Percentiles rank a stretch among this genome's conserved stretches.
Conservation (phyloP, 2,888 invertebrate species). For the Rhagonycha lutea region DNA sequence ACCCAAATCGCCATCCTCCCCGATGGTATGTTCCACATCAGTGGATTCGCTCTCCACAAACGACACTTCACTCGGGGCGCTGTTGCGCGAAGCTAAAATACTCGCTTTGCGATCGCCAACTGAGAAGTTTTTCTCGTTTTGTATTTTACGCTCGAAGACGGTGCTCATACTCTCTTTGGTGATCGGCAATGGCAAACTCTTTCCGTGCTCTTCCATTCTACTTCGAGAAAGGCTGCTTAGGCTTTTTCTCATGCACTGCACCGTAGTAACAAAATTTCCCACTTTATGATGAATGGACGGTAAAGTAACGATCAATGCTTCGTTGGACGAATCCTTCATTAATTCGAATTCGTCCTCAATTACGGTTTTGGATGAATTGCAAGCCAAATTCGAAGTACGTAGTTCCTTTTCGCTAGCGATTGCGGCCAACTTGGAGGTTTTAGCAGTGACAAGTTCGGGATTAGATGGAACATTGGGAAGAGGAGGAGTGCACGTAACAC, state of each 20-base stretch:
- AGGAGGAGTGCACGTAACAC: constrained; percentile 7
- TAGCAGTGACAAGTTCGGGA: not conserved
- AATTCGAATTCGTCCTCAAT: constrained; percentile 33
- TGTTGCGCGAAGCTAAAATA: not conserved
- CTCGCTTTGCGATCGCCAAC: not conserved
- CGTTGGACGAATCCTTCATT: constrained; percentile 36
- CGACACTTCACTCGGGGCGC: not conserved
- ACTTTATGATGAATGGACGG: constrained; percentile 3
- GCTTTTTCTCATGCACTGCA: not conserved
- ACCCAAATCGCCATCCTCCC: not conserved
- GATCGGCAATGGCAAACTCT: not conserved
- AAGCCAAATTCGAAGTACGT: not conserved
- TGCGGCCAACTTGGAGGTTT: not conserved
- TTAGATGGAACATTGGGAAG: too few relatives aligned
- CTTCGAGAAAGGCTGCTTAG: not conserved
- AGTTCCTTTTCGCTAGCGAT: not conserved
- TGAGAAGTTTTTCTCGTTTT: not conserved
- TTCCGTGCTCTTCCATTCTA: not conserved
- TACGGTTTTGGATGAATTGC: too few relatives aligned
- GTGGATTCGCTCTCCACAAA: not conserved
- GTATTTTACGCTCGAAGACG: not conserved
- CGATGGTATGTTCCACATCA: not conserved
- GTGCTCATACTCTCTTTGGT: not conserved
- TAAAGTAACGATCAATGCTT: constrained; percentile 17
- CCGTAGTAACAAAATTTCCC: not conserved